Evolutionary conservation across 2,888 invertebrate genomes (phyloP).

Genomic region (Netelia melanura): DNA sequence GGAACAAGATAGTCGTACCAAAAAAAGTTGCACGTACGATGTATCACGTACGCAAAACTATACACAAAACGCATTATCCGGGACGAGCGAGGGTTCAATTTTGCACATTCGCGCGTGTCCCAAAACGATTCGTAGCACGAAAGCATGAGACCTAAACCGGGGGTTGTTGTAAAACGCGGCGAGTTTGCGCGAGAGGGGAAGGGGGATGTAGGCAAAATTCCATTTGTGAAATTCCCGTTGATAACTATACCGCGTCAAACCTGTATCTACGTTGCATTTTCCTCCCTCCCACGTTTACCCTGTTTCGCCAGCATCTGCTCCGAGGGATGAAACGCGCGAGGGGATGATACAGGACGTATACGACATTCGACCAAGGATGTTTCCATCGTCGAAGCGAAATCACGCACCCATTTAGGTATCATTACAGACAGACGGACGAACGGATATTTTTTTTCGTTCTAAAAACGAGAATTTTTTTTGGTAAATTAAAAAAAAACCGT

Average conservation of each 20-base stretch:
- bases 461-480: no score
- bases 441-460: no score
- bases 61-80: slow-evolving; percentile 32
- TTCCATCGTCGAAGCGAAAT: neutral
- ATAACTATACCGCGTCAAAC: slow-evolving; percentile 47
- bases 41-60: no score
- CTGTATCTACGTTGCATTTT: slow-evolving; percentile 28
- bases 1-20: no score
- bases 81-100: slow-evolving; percentile 33
- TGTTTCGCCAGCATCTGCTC: neutral
- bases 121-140: slow-evolving; percentile 48
- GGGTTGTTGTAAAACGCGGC: slow-evolving; percentile 32
- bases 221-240: slow-evolving; percentile 70
- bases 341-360: slow-evolving; percentile 6
- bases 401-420: neutral
- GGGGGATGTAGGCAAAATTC: slow-evolving; percentile 67
- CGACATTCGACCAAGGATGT: neutral
- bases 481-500: no score
- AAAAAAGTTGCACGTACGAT: no score
- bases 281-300: neutral
- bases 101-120: slow-evolving; percentile 6
- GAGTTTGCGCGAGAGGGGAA: slow-evolving; percentile 10
- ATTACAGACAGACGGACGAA: no score
- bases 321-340: slow-evolving; percentile 28
- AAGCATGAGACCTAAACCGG: slow-evolving; percentile 27